Percentiles rank a stretch among this genome's conserved stretches.
Evolutionary conservation across 2,888 invertebrate genomes (phyloP).

Genomic region (Myathropa florea): DNA sequence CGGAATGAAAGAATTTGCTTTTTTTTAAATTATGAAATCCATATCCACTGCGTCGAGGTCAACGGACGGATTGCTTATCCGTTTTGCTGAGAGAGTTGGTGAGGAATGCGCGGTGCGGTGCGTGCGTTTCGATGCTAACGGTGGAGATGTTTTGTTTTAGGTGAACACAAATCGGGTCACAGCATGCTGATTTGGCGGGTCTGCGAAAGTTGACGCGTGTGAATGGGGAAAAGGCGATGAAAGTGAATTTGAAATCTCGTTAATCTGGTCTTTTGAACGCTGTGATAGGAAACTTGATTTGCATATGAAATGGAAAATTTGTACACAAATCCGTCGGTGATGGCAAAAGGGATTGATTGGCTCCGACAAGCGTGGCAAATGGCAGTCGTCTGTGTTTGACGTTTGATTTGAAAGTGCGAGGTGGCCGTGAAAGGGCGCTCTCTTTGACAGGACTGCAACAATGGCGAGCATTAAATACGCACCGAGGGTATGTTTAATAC

Average conservation of each 20-base stretch:
- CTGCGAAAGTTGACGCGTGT: slow-evolving; percentile 9
- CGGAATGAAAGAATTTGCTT: neutral
- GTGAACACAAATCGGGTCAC: slow-evolving; percentile 25
- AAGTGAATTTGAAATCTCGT: neutral
- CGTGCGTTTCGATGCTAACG: neutral
- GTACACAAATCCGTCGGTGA: neutral
- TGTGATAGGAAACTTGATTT: neutral
- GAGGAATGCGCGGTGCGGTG: neutral
- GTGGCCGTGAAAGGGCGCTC: neutral
- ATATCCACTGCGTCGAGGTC: neutral
- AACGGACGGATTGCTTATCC: neutral
- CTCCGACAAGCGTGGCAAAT: too few relatives aligned
- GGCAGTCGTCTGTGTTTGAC: neutral
- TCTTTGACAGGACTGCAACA: neutral
- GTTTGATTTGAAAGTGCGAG: neutral
- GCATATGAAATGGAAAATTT: neutral
- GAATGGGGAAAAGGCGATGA: neutral
- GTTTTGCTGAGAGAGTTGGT: neutral
- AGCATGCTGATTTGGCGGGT: neutral
- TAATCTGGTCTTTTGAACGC: neutral
- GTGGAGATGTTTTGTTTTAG: neutral
- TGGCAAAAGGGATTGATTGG: too few relatives aligned
- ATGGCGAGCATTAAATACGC: neutral
- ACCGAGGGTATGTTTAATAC: neutral
- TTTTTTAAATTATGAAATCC: neutral